phyloP scores from a whole-genome alignment of 2,888 invertebrate species.

The Tetranychus truncatus region DNA sequence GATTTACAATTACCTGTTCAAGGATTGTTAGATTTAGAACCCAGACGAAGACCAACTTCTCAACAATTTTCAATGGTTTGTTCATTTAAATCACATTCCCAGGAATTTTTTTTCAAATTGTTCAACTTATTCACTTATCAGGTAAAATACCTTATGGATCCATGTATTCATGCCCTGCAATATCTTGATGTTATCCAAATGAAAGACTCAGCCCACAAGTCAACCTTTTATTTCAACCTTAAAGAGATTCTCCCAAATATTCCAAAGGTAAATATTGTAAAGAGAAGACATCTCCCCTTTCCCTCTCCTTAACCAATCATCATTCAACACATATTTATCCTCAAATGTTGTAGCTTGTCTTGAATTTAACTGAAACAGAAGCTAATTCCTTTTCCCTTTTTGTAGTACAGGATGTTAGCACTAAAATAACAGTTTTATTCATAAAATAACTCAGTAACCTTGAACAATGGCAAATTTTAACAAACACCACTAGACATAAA shows the following conservation, averaged over 20 bases:
- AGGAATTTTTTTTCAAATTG: background rate
- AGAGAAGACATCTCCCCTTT: too few relatives aligned
- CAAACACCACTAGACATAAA: too few relatives aligned
- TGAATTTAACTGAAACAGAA: too few relatives aligned
- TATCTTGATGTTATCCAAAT: slow-evolving; percentile 76
- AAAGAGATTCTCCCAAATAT: slow-evolving; percentile 69
- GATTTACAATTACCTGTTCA: slow-evolving; percentile 62
- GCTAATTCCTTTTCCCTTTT: too few relatives aligned
- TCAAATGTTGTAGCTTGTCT: too few relatives aligned
- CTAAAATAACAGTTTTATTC: too few relatives aligned
- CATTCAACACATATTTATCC: too few relatives aligned
- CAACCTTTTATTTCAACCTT: slow-evolving; percentile 69
- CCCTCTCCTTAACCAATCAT: too few relatives aligned
- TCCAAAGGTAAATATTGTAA: slow-evolving; percentile 59
- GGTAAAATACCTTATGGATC: slow-evolving; percentile 51
- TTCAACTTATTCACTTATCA: slow-evolving; percentile 23
- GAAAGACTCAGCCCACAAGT: slow-evolving; percentile 72
- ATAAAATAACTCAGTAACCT: too few relatives aligned
- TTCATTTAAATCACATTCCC: background rate
- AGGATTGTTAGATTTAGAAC: slow-evolving; percentile 60
- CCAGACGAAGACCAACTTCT: slow-evolving; percentile 68
- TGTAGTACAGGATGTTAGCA: too few relatives aligned
- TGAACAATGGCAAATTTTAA: too few relatives aligned
- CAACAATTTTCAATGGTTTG: slow-evolving; percentile 74
- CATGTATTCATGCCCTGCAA: slow-evolving; percentile 74